Percentiles rank a stretch among this genome's conserved stretches.
These are phyloP conservation scores for Sarcophilus harrisii DNA, from an alignment of 2,797 vertebrate genomes.

Conservation along the genomic window DNA sequence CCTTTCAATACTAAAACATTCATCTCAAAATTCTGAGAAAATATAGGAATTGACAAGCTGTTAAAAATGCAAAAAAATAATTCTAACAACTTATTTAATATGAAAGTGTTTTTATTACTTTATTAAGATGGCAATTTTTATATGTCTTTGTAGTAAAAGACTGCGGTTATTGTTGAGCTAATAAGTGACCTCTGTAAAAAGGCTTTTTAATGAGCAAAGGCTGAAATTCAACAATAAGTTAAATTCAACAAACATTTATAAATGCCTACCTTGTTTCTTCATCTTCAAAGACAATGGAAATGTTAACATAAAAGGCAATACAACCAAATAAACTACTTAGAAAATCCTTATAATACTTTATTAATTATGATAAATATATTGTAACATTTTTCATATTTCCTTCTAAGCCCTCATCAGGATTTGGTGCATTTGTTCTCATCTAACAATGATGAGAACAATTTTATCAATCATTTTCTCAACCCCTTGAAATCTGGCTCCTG, in stretches of 20 bases:
- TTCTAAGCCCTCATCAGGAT: not conserved
- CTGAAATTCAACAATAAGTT: not conserved
- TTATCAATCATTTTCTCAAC: not conserved
- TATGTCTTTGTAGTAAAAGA: conserved; percentile 29
- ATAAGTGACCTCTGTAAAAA: conserved; percentile 10
- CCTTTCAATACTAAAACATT: not conserved
- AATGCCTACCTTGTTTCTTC: not conserved
- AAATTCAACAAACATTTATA: not conserved
- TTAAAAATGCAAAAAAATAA: not conserved
- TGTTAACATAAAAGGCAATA: not conserved
- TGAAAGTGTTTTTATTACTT: conserved; percentile 33
- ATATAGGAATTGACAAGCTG: not conserved
- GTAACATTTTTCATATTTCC: not conserved
- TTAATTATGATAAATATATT: not conserved
- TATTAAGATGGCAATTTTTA: conserved; percentile 49
- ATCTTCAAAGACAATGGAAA: not conserved
- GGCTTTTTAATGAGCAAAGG: not conserved
- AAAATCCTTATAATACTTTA: not conserved
- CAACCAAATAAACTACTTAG: not conserved
- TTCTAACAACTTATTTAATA: conserved; percentile 18
- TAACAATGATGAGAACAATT: too few species aligned
- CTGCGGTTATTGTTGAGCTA: not conserved
- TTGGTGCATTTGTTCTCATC: not conserved
- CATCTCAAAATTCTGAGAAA: conserved; percentile 23
- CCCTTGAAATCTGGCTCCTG: not conserved